Percentiles rank a stretch among this genome's conserved stretches.
Evolutionary conservation across 2,888 invertebrate species (phyloP).

Genomic region (Ormyrus nitidulus): DNA sequence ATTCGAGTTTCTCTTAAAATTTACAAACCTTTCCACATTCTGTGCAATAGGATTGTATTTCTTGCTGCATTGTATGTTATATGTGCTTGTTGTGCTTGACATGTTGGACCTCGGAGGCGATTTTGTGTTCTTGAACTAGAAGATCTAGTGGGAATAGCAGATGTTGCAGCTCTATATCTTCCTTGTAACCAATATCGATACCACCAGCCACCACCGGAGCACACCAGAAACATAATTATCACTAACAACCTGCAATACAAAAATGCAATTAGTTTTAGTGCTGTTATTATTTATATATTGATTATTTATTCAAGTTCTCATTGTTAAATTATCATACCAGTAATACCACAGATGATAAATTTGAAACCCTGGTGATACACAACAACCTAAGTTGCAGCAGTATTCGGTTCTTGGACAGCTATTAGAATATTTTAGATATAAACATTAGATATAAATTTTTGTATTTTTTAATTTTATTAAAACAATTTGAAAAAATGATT

Average conservation of each 20-base stretch:
- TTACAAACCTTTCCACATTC: slow-evolving; percentile 74
- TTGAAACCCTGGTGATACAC: slow-evolving; percentile 77
- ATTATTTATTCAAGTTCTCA: slow-evolving; percentile 5
- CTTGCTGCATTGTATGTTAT: slow-evolving; percentile 74
- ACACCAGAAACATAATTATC: slow-evolving; percentile 77
- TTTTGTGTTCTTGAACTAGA: slow-evolving; percentile 66
- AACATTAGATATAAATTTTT: slow-evolving; percentile 4
- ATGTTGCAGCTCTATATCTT: slow-evolving; percentile 71
- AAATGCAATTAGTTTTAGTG: slow-evolving; percentile 12
- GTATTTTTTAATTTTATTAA: background rate
- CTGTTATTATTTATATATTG: slow-evolving; percentile 5
- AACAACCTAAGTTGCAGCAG: slow-evolving; percentile 78
- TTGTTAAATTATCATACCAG: slow-evolving; percentile 72
- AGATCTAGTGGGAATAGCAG: slow-evolving; percentile 68
- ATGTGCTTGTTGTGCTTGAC: slow-evolving; percentile 72
- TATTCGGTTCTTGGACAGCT: slow-evolving; percentile 77
- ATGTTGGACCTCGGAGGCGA: slow-evolving; percentile 66
- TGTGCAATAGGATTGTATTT: slow-evolving; percentile 74
- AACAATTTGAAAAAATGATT: slow-evolving; percentile 48
- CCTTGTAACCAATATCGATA: slow-evolving; percentile 76
- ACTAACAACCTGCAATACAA: slow-evolving; percentile 75
- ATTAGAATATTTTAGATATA: slow-evolving; percentile 41
- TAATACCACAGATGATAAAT: slow-evolving; percentile 79
- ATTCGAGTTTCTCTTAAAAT: too few relatives aligned
- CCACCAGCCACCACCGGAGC: slow-evolving; percentile 79